Conservation (phyloP, 2,888 invertebrate species). For the Phyllotreta striolata region DNA sequence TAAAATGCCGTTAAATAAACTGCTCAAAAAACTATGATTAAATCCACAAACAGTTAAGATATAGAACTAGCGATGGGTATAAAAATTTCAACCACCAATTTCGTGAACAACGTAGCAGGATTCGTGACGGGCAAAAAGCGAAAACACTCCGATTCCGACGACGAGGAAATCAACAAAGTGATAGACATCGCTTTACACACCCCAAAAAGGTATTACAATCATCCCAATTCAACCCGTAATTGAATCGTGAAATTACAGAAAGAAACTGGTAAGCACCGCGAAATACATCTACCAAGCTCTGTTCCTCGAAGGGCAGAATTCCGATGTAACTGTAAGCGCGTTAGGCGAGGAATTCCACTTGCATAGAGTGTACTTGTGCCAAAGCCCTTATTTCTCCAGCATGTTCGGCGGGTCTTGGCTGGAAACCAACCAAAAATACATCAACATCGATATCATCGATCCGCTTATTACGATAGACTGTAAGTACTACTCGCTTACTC, state of each 20-base stretch:
- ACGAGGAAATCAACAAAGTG: slow-evolving; percentile 63
- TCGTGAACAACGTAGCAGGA: slow-evolving; percentile 60
- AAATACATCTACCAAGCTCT: slow-evolving; percentile 81
- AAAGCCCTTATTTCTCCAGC: slow-evolving; percentile 81
- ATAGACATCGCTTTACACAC: slow-evolving; percentile 67
- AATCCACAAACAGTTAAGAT: neutral
- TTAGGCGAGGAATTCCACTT: slow-evolving; percentile 76
- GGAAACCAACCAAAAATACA: slow-evolving; percentile 71
- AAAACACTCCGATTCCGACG: slow-evolving; percentile 65
- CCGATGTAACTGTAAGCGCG: slow-evolving; percentile 77
- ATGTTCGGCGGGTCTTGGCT: slow-evolving; percentile 85
- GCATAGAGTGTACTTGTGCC: slow-evolving; percentile 81
- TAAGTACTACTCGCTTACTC: slow-evolving; percentile 57
- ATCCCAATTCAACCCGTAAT: no score
- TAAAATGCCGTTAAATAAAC: slow-evolving; percentile 3
- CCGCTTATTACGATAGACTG: slow-evolving; percentile 74
- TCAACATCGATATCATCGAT: slow-evolving; percentile 75
- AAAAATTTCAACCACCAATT: slow-evolving; percentile 57
- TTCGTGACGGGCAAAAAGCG: slow-evolving; percentile 64
- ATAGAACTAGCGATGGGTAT: slow-evolving; percentile 61
- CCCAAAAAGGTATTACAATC: slow-evolving; percentile 68
- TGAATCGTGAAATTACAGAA: slow-evolving; percentile 57
- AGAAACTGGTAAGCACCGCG: slow-evolving; percentile 75
- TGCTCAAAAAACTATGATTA: neutral
- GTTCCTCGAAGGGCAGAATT: slow-evolving; percentile 77